Evolutionary conservation across 1,140 invertebrate species (phyloP), one percentile per base, ranked within the genome.

Genomic region (Choristoneura fumiferana): DNA sequence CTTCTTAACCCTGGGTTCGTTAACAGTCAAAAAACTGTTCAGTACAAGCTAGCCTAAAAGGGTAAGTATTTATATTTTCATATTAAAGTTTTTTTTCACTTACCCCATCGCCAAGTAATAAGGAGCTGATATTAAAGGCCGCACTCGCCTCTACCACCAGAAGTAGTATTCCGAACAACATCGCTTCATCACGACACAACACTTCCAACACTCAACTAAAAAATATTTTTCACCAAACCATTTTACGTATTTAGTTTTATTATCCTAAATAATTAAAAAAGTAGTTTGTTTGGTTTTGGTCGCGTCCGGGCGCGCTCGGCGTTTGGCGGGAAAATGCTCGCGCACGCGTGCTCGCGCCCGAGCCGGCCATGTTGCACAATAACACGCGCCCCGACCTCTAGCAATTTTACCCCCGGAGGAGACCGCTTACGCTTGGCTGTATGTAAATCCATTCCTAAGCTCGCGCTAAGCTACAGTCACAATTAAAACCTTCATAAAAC

Each of bases 281-380:
- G 54, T 63, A 49, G 59, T 55, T 58, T 57, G 52, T 65, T 22
- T 54, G 55, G 34, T 57, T 57, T 59, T 56, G 58, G 58, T 76
- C 66, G 75, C 75, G 80, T 63, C 69, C 68, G 55, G 36, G 39
- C 71, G 65, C 70, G 68, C 59, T 60, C 67, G 68, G 64, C 69
- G 79, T 72, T 73, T 81, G 78, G 76, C 78, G 76, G 76, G 74
- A 82, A 78, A 82, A 79, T 81, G 81, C 72, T 52, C 29, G 72
- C 78, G 78, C 79, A 71, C 64, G 74, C 73, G 78, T 79, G 72
- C 68, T 70, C 59, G 62, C 65, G 75, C 71, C 65, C 74, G 22
- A 63, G 72, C 69, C 73, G 67, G n/a, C 62, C 67, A 72, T 65
- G 71, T 84, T 86, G 77, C 84, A 74, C 79, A 87, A 86, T 73